These are phyloP conservation scores for Trichonephila clavipes DNA, from an alignment of 1,140 invertebrate genomes.

Conservation along the genomic window DNA sequence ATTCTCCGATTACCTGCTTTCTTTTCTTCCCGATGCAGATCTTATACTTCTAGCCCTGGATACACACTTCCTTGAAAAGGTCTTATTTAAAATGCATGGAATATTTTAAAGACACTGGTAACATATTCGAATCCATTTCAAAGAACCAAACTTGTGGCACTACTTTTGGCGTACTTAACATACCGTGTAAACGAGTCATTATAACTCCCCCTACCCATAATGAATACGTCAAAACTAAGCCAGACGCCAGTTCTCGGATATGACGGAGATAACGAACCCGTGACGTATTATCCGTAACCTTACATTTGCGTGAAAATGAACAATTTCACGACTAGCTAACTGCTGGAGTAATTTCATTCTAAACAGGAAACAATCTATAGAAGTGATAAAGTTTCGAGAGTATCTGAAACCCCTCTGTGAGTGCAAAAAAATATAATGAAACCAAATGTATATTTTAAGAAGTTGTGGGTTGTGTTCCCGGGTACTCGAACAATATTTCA, in stretches of 20 bases:
- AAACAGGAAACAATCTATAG: slow-evolving; percentile 16
- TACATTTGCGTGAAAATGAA: not conserved
- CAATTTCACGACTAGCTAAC: slow-evolving; percentile 16
- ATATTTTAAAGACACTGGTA: not conserved
- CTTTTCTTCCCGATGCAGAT: too few relatives aligned
- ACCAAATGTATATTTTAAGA: not conserved
- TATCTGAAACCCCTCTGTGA: not conserved
- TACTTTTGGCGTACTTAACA: not conserved
- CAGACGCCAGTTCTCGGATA: not conserved
- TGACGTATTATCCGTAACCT: not conserved
- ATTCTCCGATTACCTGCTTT: too few relatives aligned
- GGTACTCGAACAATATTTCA: not conserved
- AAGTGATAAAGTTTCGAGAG: not conserved
- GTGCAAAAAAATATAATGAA: not conserved
- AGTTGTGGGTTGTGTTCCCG: not conserved
- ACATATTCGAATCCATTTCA: not conserved
- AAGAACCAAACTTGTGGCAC: not conserved
- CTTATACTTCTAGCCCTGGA: too few relatives aligned
- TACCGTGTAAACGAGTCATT: slow-evolving; percentile 3
- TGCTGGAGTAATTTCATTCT: not conserved
- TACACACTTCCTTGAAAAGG: not conserved
- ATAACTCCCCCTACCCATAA: not conserved
- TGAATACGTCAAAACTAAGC: slow-evolving; percentile 1
- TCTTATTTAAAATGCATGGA: not conserved
- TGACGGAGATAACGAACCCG: not conserved